Base-by-base conservation (phyloP, 2,888 invertebrate species). In the Strigamia transsilvanica region DNA sequence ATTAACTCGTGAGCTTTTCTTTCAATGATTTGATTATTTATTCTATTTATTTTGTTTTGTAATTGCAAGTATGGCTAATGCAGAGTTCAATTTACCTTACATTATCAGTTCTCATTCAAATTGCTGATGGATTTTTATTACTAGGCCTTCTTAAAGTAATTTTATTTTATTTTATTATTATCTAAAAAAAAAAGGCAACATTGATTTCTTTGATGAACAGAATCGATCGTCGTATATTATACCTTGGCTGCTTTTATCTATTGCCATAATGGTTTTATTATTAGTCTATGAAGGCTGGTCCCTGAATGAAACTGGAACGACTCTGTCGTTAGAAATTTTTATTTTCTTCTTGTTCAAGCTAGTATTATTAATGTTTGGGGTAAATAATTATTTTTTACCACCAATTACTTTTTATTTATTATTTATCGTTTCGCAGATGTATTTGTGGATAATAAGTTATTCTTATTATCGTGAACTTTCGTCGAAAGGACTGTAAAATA, bases 41-140 rank as follows among this genome's bases (percentile, higher is more conserved):
- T n/a, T n/a, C 18, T 56, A 56, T 9, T 56, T 18, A 18, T 56
- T 56, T 18, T 3, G 2, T 18, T 56, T 21, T 56, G 4, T 18
- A 18, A 18, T 4, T 56, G 18, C 12, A 56, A 56, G 56, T 56
- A 9, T 18, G 15, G 56, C 18, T 56, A 18, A 56, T 56, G n/a
- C 56, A 56, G 56, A 56, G 56, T 56, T 56, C 56, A n/a, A 56
- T 56, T 56, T 56, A 56, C 21, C 56, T 56, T 9, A 56, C 56
- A 56, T 18, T 56, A 18, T 56, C 56, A 18, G 56, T 56, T 18
- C 9, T 56, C n/a, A 18, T 56, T 56, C 56, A 21, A 18, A 56
- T 56, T 56, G n/a, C 18, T 18, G 18, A 56, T 56, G 56, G 56
- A 56, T 56, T 56, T 56, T 56, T 56, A 18, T 9, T 56, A 7